Evolutionary conservation across 2,797 vertebrate genomes (phyloP).

Genomic region (Fundulus diaphanus): DNA sequence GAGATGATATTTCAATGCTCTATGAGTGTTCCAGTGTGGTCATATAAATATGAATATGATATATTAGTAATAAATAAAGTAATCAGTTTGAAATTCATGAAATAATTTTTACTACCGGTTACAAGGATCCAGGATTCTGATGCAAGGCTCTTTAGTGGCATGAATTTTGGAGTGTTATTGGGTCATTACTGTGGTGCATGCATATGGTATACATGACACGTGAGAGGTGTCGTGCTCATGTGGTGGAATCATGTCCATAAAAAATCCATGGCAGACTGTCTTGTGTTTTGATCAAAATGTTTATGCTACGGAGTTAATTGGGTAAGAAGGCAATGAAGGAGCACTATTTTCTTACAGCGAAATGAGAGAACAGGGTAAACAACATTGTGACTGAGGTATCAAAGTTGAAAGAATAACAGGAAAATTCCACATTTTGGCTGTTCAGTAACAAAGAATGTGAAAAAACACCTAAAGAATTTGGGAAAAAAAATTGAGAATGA

Average conservation of each 20-base stretch:
- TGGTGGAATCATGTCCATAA: background rate
- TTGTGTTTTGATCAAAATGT: background rate
- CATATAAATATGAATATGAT: too few species aligned
- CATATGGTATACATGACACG: background rate
- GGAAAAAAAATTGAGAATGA: constrained; percentile 32
- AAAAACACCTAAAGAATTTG: background rate
- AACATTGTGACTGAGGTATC: background rate
- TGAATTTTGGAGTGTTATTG: too few species aligned
- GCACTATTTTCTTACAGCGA: background rate
- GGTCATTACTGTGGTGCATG: too few species aligned
- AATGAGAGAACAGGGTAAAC: background rate
- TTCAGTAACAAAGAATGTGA: background rate
- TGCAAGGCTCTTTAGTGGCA: too few species aligned
- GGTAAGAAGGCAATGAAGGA: background rate
- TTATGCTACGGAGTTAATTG: background rate
- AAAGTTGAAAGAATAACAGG: background rate
- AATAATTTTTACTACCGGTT: too few species aligned
- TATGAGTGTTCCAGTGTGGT: too few species aligned
- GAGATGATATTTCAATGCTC: too few species aligned
- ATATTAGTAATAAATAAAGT: too few species aligned
- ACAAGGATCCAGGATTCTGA: too few species aligned
- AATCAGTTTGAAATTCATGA: too few species aligned
- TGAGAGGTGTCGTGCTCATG: background rate
- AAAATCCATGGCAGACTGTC: background rate
- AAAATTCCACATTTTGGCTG: background rate